phyloP scores from a whole-genome alignment of 1,140 invertebrate species.

The Drosophila gunungcola region DNA sequence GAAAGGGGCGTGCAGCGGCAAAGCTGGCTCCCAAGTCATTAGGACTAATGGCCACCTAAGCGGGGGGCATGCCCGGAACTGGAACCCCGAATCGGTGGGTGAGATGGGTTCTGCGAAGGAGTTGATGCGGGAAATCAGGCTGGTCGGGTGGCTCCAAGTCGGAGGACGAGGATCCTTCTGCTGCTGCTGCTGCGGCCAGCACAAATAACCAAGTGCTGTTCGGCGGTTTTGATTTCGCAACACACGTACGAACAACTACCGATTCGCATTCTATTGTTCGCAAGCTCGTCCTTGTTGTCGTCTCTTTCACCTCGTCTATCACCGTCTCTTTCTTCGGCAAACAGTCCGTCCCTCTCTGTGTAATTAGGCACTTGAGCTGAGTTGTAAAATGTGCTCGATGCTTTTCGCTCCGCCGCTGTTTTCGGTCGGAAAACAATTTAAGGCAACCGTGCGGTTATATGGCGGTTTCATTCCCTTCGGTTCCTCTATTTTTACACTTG shows the following conservation, averaged over 20 bases:
- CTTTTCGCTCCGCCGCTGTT: conserved; percentile 43
- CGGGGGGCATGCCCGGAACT: conserved; percentile 3
- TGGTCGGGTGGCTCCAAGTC: neutral
- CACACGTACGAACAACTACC: conserved; percentile 28
- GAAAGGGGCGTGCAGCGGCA: conserved; percentile 10
- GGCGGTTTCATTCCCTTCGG: conserved; percentile 5
- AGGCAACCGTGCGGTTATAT: conserved; percentile 63
- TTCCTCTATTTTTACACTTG: neutral
- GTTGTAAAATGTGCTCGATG: conserved; percentile 73
- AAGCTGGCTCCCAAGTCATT: conserved; percentile 67
- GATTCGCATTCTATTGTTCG: conserved; percentile 60
- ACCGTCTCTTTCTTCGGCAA: neutral
- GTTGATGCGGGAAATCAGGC: neutral
- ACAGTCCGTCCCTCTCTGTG: conserved; percentile 25
- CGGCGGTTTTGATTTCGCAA: conserved; percentile 73
- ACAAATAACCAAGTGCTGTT: conserved; percentile 57
- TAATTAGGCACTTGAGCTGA: conserved; percentile 79
- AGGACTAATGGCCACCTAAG: conserved; percentile 76
- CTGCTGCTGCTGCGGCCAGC: conserved; percentile 51
- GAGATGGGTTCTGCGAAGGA: neutral
- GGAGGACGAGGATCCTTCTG: conserved; percentile 2
- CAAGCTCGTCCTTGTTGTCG: conserved; percentile 49
- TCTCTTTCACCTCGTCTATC: conserved; percentile 16
- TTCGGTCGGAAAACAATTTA: conserved; percentile 78
- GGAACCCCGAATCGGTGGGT: neutral